Evolutionary conservation across 2,888 invertebrate species (phyloP).

Genomic region (Heliconius ethilla): DNA sequence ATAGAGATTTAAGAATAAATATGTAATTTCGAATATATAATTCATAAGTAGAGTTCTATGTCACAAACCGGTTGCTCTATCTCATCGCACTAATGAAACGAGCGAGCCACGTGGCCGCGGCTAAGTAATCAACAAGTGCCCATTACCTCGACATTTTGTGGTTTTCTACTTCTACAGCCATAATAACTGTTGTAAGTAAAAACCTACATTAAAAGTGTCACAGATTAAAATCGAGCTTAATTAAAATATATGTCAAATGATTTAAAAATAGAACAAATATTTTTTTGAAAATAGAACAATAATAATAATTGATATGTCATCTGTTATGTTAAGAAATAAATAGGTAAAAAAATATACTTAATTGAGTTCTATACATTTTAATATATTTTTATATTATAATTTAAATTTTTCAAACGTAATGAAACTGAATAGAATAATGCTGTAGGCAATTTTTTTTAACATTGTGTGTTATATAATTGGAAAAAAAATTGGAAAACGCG

Average conservation of each 20-base stretch:
- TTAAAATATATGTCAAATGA: neutral
- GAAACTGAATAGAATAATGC: neutral
- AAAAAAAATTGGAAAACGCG: neutral
- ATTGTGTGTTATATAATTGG: neutral
- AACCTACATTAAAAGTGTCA: neutral
- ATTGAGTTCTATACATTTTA: neutral
- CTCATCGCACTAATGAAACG: constrained; percentile 18
- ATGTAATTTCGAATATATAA: neutral
- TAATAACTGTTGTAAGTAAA: constrained; percentile 18
- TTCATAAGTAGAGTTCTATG: constrained; percentile 1
- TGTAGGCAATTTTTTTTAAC: neutral
- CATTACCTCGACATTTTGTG: constrained; percentile 28
- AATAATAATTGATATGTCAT: neutral
- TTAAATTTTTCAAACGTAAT: neutral
- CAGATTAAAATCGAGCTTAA: neutral
- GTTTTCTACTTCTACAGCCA: constrained; percentile 17
- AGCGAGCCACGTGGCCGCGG: constrained; percentile 23
- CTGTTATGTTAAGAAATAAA: too few species aligned
- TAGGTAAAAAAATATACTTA: neutral
- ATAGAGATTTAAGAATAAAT: neutral
- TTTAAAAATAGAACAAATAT: neutral
- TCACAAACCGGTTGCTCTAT: constrained; percentile 22
- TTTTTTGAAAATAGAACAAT: neutral
- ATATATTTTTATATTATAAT: neutral
- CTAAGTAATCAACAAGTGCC: constrained; percentile 20